Evolutionary conservation across 2,113 vertebrate genomes (phyloP).

Genomic region (Micromys minutus): DNA sequence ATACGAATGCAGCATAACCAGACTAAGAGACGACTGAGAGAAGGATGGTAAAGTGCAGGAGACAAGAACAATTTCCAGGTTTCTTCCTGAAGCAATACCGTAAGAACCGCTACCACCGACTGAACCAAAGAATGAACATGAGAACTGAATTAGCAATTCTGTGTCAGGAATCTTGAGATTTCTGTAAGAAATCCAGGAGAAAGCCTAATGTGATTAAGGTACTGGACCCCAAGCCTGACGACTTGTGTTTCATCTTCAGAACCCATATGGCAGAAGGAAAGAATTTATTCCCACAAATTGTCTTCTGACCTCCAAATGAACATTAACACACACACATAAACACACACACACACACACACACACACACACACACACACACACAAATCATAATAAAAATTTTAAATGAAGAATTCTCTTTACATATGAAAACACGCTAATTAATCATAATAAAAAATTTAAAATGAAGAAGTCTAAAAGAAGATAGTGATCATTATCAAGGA

Average conservation of each 20-base stretch:
- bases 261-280: not conserved
- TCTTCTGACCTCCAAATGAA: not conserved
- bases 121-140: not conserved
- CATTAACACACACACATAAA: not conserved
- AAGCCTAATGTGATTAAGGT: not conserved
- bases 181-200: conserved; percentile 32
- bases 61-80: not conserved
- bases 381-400: too few relatives aligned
- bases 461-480: not conserved
- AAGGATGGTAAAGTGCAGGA: not conserved
- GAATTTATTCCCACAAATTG: not conserved
- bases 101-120: not conserved
- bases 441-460: not conserved
- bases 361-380: not conserved
- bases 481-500: not conserved
- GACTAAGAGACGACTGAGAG: not conserved
- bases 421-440: not conserved
- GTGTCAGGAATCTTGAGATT: not conserved
- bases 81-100: not conserved
- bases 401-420: too few relatives aligned
- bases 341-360: too few relatives aligned
- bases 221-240: not conserved
- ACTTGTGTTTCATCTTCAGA: too few relatives aligned
- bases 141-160: conserved; percentile 11
- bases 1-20: not conserved